Evolutionary conservation across 2,797 vertebrate species (phyloP).

Genomic region (Notolepis coatsorum): DNA sequence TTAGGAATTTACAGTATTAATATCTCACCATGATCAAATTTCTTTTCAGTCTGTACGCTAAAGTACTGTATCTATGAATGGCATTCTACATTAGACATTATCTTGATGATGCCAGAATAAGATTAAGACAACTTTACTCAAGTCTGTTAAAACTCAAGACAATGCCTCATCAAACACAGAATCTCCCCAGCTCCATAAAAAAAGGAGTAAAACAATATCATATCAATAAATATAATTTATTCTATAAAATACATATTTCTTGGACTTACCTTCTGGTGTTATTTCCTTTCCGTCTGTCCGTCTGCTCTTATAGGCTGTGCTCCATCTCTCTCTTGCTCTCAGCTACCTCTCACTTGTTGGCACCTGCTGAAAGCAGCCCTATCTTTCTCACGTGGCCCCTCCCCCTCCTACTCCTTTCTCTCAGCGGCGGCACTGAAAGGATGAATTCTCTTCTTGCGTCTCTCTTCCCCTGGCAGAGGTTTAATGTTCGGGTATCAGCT

Average conservation of each 20-base stretch:
- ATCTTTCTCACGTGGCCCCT: conserved; percentile 71
- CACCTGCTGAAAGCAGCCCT: conserved; percentile 83
- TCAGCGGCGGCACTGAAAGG: conserved; percentile 62
- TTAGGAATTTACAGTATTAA: too few species aligned
- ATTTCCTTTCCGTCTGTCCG: conserved; percentile 40
- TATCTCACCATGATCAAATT: too few species aligned
- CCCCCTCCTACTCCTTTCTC: conserved; percentile 51
- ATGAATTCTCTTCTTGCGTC: conserved; percentile 55
- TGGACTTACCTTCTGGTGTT: conserved; percentile 56
- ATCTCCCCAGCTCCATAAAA: too few species aligned
- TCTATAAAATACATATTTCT: background rate
- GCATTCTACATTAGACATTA: too few species aligned
- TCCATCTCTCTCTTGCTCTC: conserved; percentile 64
- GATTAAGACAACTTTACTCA: too few species aligned
- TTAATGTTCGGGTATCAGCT: conserved; percentile 64
- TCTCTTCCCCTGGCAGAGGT: conserved; percentile 58
- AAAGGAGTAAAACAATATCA: too few species aligned
- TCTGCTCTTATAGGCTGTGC: conserved; percentile 69
- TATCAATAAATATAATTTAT: too few species aligned
- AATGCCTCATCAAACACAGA: too few species aligned
- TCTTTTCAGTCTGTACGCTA: too few species aligned
- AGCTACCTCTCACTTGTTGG: conserved; percentile 77
- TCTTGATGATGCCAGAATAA: too few species aligned
- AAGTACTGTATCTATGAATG: too few species aligned
- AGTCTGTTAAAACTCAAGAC: too few species aligned